Evolutionary conservation across 2,113 vertebrate genomes (phyloP), one percentile per base, ranked within the genome.

Genomic region (Apus apus): DNA sequence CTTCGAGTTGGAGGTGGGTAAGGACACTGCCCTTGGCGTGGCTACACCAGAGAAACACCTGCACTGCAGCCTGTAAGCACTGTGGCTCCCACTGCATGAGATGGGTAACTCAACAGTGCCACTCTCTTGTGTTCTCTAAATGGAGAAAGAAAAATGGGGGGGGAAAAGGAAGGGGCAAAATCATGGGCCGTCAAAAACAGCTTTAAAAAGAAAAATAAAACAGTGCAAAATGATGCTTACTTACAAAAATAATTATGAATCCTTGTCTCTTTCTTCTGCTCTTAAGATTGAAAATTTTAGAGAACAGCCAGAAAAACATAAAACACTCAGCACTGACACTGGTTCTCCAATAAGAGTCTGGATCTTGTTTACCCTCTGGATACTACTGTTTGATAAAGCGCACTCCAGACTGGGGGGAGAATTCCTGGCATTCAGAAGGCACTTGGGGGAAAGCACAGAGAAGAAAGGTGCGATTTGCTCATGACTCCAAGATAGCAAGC

Each of bases 361-460:
- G 22, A 36, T 65, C 25, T 32, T 64, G 22, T 64, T 77, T 58
- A 40, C 15, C 51, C 54, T 17, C 23, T 54, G 26, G 22, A 58
- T 68, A 20, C 21, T 30, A 11, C 32, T 0, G 0, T 25, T 30
- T 1, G 1, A 38, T 64, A 30, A 76, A 74, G n/a, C 1, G 0
- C 10, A 9, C 27, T n/a, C 26, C 30, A 64, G 60, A 36, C 36
- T 23, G 67, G 22, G 2, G 9, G 71, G 15, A 87, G 32, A 71
- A 51, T 43, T 53, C 68, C 46, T 60, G 40, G 32, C 40, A 40
- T 38, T 84, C 43, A 43, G 29, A 68, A 56, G 11, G 25, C 46
- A 26, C 57, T 3, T n/a, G 5, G 27, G 23, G 46, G 10, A 45
- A 64, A 64, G 22, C 62, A 7, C n/a, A 70, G 53, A 76, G 68